A percentile compares a stretch with the other conserved stretches of the same genome.
phyloP scores from a whole-genome alignment of 2,113 vertebrate genomes.

The Onychorhynchus coronatus region DNA sequence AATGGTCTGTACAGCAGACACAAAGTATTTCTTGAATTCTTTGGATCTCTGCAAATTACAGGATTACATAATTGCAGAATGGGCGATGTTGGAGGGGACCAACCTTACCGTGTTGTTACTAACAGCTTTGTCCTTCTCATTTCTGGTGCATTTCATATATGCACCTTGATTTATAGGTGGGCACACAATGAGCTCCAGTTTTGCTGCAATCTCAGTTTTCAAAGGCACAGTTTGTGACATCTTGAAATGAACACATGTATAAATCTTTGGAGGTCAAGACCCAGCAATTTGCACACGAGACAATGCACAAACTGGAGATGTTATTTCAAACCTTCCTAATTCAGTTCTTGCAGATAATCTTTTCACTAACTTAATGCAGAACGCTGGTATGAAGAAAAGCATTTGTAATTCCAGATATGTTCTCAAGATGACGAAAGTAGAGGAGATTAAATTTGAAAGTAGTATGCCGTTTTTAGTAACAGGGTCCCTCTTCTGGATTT shows the following conservation, averaged over 20 bases:
- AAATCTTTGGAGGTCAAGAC: not conserved
- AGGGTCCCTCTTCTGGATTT: constrained; percentile 47
- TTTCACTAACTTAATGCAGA: not conserved
- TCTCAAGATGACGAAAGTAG: not conserved
- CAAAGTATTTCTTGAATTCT: not conserved
- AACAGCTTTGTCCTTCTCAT: not conserved
- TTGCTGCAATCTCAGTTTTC: not conserved
- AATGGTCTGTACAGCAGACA: not conserved
- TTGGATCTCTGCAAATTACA: not conserved
- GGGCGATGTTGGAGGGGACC: not conserved
- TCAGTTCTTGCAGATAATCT: not conserved
- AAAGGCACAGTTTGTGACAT: not conserved
- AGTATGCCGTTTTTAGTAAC: constrained; percentile 22
- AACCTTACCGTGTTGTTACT: not conserved
- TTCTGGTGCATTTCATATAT: not conserved
- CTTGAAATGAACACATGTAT: not conserved
- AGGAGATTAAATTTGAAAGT: not conserved
- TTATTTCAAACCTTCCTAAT: not conserved
- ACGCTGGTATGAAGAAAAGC: not conserved
- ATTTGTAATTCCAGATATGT: not conserved
- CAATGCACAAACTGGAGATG: not conserved
- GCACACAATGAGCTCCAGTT: not conserved
- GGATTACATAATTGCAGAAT: not conserved
- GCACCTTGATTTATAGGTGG: not conserved
- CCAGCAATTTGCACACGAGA: not conserved